Conservation (phyloP, 2,888 invertebrate species). For the Quadroppia sp. region DNA sequence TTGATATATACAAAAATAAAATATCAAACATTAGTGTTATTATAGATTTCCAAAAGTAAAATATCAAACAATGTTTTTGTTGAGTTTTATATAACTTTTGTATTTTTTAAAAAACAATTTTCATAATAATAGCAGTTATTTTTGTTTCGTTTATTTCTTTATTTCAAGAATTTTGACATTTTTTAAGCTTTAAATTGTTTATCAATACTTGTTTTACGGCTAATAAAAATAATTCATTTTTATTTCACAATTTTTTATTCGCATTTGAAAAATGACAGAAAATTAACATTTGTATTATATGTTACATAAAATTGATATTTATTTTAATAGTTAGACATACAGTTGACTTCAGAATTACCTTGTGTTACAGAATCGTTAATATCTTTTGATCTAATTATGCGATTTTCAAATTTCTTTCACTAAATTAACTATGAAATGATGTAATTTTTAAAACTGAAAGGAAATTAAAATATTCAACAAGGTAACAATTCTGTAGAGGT, state of each 20-base stretch:
- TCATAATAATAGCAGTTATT: neutral
- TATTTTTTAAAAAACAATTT: neutral
- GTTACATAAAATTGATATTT: slow-evolving; percentile 4
- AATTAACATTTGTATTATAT: neutral
- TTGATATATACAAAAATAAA: neutral
- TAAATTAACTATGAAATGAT: too few species aligned
- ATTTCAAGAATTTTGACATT: neutral
- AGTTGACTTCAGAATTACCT: too few species aligned
- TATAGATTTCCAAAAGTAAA: neutral
- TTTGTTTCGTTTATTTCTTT: neutral
- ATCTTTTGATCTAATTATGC: too few species aligned
- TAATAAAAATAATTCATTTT: neutral
- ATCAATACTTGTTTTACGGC: neutral
- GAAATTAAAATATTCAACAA: too few species aligned
- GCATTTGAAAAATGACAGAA: neutral
- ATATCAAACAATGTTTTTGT: neutral
- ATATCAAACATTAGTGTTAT: neutral
- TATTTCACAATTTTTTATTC: neutral
- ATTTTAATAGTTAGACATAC: neutral
- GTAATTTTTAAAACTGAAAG: too few species aligned
- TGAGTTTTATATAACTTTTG: too few species aligned
- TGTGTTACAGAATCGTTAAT: too few species aligned
- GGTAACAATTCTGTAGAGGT: too few species aligned
- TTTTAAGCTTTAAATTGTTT: neutral
- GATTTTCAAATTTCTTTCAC: too few species aligned